These are phyloP conservation scores for Kradibia gibbosae DNA, from an alignment of 1,140 invertebrate species.

Conservation along the genomic window DNA sequence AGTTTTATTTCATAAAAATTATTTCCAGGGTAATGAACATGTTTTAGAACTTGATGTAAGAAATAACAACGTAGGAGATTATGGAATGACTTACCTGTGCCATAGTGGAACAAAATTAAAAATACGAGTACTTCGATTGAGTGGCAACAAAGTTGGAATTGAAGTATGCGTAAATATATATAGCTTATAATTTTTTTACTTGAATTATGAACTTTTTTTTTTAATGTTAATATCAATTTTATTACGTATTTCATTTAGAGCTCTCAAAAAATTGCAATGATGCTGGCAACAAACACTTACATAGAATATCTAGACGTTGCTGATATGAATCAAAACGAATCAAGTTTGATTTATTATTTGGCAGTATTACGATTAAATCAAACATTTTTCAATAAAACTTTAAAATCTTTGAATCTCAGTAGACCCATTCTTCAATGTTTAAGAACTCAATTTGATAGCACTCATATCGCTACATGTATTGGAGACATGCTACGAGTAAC, in stretches of 20 bases:
- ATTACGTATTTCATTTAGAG: slow-evolving; percentile 58
- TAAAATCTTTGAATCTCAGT: slow-evolving; percentile 75
- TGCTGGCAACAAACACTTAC: slow-evolving; percentile 68
- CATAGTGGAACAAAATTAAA: slow-evolving; percentile 66
- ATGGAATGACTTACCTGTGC: slow-evolving; percentile 65
- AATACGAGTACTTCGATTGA: slow-evolving; percentile 71
- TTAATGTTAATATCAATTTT: too few relatives aligned
- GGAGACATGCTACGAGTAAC: slow-evolving; percentile 63
- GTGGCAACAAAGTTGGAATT: slow-evolving; percentile 73
- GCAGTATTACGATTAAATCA: slow-evolving; percentile 68
- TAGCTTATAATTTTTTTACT: not conserved
- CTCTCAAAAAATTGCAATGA: slow-evolving; percentile 69
- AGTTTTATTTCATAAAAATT: not conserved
- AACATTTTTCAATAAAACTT: slow-evolving; percentile 56
- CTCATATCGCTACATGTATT: slow-evolving; percentile 60
- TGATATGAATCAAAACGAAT: slow-evolving; percentile 72
- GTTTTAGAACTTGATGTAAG: slow-evolving; percentile 73
- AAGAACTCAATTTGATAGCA: slow-evolving; percentile 57
- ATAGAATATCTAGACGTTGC: slow-evolving; percentile 73
- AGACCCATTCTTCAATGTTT: slow-evolving; percentile 68
- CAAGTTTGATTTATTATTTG: slow-evolving; percentile 71
- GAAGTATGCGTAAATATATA: slow-evolving; percentile 54
- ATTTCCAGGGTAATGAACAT: slow-evolving; percentile 58
- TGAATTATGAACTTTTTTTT: not conserved
- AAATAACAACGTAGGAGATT: slow-evolving; percentile 71